Percentiles rank a stretch among this genome's conserved stretches.
These are phyloP conservation scores for Dendrolimus pini DNA, from an alignment of 2,888 invertebrate genomes.

Conservation along the genomic window DNA sequence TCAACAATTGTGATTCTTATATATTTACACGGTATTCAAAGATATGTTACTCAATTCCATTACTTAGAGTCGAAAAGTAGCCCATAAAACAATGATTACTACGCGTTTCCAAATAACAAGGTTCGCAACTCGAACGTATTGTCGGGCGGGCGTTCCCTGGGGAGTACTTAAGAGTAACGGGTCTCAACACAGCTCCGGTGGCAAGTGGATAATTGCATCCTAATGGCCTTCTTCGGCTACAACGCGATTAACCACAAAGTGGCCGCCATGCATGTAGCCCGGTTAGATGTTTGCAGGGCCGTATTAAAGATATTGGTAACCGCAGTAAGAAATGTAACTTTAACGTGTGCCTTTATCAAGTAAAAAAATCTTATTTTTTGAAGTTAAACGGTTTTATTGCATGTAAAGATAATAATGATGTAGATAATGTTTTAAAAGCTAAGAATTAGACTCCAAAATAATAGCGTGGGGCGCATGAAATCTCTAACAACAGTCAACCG, in stretches of 20 bases:
- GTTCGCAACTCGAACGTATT: background rate
- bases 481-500: too few species aligned
- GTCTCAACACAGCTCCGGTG: constrained; percentile 17
- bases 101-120: background rate
- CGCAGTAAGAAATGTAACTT: too few species aligned
- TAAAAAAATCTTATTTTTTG: too few species aligned
- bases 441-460: too few species aligned
- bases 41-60: background rate
- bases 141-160: background rate
- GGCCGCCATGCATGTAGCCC: constrained; percentile 1
- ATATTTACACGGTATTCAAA: too few species aligned
- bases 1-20: too few species aligned
- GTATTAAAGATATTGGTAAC: too few species aligned
- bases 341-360: too few species aligned
- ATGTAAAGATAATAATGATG: too few species aligned
- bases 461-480: too few species aligned
- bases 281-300: constrained; percentile 9
- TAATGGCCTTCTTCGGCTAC: constrained; percentile 21
- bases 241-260: constrained; percentile 30
- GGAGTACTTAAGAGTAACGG: constrained; percentile 7
- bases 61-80: background rate
- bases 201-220: constrained; percentile 27
- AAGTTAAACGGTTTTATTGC: too few species aligned
- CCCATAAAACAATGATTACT: background rate
- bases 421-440: too few species aligned